Evolutionary conservation across 1,140 invertebrate genomes (phyloP), one percentile per base, ranked within the genome.

Genomic region (Drosophila serrata): DNA sequence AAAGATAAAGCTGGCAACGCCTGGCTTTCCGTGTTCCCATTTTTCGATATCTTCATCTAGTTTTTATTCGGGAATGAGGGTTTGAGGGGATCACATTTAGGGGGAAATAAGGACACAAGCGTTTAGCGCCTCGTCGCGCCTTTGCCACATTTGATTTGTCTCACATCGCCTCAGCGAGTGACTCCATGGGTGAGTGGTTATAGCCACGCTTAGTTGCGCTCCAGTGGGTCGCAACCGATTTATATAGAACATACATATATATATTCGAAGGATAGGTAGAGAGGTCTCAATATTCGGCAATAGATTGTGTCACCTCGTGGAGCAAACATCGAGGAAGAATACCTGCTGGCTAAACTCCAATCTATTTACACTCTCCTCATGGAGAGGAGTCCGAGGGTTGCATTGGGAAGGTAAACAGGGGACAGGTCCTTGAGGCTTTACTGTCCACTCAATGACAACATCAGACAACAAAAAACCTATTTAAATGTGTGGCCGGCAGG

Each of bases 141-240:
- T 31, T 76, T 76, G 77, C 65, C 68, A 60, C 77, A 57, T 84
- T 85, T 81, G 76, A 84, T 85, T 84, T 84, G 81, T 84, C 70
- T 79, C 59, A 12, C 42, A 11, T 39, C 7, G 24, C 45, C 3
- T 13, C 17, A 15, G 27, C n/a, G 56, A 31, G 12, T 42, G 31
- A 13, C 27, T 59, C 29, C 43, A 27, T 27, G 60, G 27, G n/a
- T 53, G 61, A 33, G 55, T 59, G 35, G 29, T n/a, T 48, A 8
- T 22, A 48, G 59, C 17, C 67, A 61, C 64, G 70, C 72, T 70
- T 58, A 60, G 62, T 19, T 74, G 75, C 43, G 61, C 57, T 75
- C 22, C 68, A 65, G 40, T 58, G 74, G 49, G 5, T 43, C 13
- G 37, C 37, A 45, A n/a, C 24, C 11, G 37, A 35, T 19, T 9